Conservation (phyloP, 2,113 vertebrate genomes). For the Pyxicephalus adspersus region DNA sequence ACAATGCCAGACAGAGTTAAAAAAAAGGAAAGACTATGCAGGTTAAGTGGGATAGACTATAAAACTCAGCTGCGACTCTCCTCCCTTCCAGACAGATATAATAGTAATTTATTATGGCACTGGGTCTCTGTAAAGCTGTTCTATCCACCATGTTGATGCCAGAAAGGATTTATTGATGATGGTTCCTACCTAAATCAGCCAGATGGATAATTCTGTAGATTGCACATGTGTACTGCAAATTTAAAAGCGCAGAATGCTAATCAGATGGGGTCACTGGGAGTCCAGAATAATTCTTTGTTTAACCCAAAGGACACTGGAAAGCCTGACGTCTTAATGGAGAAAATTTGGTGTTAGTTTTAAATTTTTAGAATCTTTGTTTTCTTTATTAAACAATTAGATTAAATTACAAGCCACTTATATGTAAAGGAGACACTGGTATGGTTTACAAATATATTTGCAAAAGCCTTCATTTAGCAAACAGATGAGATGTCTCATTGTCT, state of each 20-base stretch:
- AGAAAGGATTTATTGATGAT: slow-evolving; percentile 38
- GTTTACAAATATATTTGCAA: too few relatives aligned
- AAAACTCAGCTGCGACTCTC: slow-evolving; percentile 18
- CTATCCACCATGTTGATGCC: slow-evolving; percentile 27
- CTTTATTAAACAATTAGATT: too few relatives aligned
- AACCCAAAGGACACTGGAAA: slow-evolving; percentile 8
- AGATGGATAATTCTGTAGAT: slow-evolving; percentile 26
- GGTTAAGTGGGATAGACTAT: neutral
- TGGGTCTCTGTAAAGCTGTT: slow-evolving; percentile 21
- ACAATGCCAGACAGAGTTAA: neutral
- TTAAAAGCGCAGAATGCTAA: slow-evolving; percentile 27
- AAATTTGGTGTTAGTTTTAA: neutral
- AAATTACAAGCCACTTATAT: too few relatives aligned
- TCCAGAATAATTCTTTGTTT: slow-evolving; percentile 26
- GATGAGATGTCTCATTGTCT: too few relatives aligned
- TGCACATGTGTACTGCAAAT: slow-evolving; percentile 30
- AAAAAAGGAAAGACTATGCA: slow-evolving; percentile 9
- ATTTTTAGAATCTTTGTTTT: too few relatives aligned
- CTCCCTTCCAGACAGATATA: slow-evolving; percentile 16
- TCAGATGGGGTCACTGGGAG: slow-evolving; percentile 38
- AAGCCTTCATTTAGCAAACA: too few relatives aligned
- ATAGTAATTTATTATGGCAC: slow-evolving; percentile 9
- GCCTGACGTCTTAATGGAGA: neutral
- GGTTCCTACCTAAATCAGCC: slow-evolving; percentile 40
- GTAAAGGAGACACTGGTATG: too few relatives aligned